Base-by-base conservation (phyloP, 2,888 invertebrate genomes). In the Tenthredo scrophulariae region DNA sequence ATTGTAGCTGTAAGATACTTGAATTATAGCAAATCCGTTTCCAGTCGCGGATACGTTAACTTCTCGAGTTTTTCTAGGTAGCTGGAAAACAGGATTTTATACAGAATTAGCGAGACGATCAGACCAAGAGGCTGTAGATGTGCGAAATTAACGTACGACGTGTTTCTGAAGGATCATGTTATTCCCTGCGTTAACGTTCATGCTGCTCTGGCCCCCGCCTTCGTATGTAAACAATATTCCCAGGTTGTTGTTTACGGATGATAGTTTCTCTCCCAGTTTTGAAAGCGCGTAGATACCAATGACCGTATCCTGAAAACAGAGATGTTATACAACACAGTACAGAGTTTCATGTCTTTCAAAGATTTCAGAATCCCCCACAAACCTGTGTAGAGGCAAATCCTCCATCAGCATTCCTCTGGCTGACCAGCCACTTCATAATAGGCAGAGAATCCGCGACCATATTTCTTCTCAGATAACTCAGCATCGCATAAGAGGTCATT, bases 401-500 rank as follows among this genome's bases (percentile, higher is more conserved):
- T 26, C 97, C 97, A 85, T 96, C 94, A 67, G 94, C 94, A 91
- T 96, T 97, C 88, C 96, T 94, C 90, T 97, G 97, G 43, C 95
- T 94, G 10, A 97, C 94, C 33, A 97, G 93, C 97, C 97, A 97
- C 84, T 96, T 95, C 90, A 97, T 94, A 50, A 97, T 94, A 0
- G 97, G 96, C 40, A 96, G 92, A 0, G 95, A 94, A 87, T 95
- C 95, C 3, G 89, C 90, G 4, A 94, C 91, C 72, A 94, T 91
- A 87, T 94, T 94, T 85, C 94, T 93, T 86, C 93, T 91, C 26
- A 96, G 91, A 89, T 95, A 96, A 0, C 97, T 96, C 84, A 98
- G 94, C 85, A 99, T 94, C 0, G 96, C 97, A 93, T 99, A 99
- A 0, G 98, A 96, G 0, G 99, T 98, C 89, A 98, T 97, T 93